Evolutionary conservation across 2,888 invertebrate species (phyloP).

Genomic region (Beris chalybata): DNA sequence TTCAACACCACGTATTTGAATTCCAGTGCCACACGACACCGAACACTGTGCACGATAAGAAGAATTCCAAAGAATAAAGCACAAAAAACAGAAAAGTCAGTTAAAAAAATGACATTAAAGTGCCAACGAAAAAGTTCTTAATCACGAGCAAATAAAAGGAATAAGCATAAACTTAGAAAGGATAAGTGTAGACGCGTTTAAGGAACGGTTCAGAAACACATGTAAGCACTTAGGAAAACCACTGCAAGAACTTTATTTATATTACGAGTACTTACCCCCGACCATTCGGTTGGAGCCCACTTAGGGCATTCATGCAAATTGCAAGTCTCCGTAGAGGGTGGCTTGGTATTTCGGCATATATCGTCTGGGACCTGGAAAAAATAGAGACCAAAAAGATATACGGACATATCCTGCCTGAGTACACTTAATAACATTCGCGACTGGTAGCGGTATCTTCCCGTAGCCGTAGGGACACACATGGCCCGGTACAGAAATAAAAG

Average conservation of each 20-base stretch:
- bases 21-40: constrained; percentile 87
- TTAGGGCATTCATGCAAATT: constrained; percentile 82
- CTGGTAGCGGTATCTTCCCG: not conserved
- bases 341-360: constrained; percentile 77
- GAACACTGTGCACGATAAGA: constrained; percentile 70
- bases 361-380: constrained; percentile 70
- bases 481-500: too few relatives aligned
- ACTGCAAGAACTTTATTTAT: not conserved
- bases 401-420: too few relatives aligned
- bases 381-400: constrained; percentile 1
- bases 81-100: not conserved
- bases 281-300: constrained; percentile 89
- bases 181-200: constrained; percentile 20
- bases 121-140: not conserved
- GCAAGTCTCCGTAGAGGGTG: constrained; percentile 79
- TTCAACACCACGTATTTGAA: constrained; percentile 79
- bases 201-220: constrained; percentile 30
- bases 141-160: constrained; percentile 28
- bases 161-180: constrained; percentile 19
- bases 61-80: constrained; percentile 33
- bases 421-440: too few relatives aligned
- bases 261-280: constrained; percentile 70
- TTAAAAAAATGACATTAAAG: not conserved
- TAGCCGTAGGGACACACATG: not conserved
- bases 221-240: constrained; percentile 35